Percentiles rank a stretch among this genome's conserved stretches.
Evolutionary conservation across 2,113 vertebrate genomes (phyloP).

Genomic region (Sigmodon hispidus): DNA sequence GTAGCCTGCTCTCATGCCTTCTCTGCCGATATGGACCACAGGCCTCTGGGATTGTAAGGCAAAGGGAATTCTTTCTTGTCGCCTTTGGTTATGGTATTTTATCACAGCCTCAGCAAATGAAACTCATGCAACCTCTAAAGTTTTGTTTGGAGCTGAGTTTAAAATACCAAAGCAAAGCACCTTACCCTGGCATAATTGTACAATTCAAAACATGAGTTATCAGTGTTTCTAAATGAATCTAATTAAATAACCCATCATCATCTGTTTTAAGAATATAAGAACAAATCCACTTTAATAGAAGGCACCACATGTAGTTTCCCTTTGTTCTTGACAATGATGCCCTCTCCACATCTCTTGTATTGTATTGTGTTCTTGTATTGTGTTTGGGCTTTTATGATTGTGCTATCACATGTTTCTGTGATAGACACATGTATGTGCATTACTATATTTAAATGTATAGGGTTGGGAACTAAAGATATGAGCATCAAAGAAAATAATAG

Average conservation of each 20-base stretch:
- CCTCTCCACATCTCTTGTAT: neutral
- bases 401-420: neutral
- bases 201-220: neutral
- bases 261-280: neutral
- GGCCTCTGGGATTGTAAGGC: neutral
- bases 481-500: neutral
- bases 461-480: neutral
- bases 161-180: neutral
- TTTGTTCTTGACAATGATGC: neutral
- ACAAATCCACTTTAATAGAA: neutral
- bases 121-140: too few species aligned
- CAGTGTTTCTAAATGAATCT: neutral
- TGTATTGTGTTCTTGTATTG: neutral
- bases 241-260: neutral
- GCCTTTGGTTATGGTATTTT: neutral
- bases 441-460: neutral
- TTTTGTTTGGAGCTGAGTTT: neutral
- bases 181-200: neutral
- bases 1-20: neutral
- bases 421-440: neutral
- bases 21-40: neutral
- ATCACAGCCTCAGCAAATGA: neutral
- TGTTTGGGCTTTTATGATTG: neutral
- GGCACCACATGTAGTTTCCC: neutral
- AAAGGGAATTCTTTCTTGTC: neutral